Evolutionary conservation across 1,140 invertebrate genomes (phyloP), one percentile per base, ranked within the genome.

Genomic region (Aphelenchoides besseyi): DNA sequence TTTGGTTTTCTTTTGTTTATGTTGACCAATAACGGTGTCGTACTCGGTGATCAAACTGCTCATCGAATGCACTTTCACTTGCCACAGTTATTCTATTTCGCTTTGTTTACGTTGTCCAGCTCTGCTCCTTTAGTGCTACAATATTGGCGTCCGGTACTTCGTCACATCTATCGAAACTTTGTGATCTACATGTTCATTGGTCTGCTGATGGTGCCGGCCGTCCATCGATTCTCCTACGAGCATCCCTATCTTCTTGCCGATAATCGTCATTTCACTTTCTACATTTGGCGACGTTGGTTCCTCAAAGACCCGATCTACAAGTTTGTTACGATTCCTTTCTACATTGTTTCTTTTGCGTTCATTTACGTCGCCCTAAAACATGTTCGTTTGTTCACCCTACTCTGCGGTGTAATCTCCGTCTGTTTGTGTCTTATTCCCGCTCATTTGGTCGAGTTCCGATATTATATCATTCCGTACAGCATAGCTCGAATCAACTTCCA

Each of bases 211-310:
- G 62, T 88, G 0, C 85, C 90, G 28, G 86, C 92, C 16, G 87
- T 91, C 72, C 88, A 85, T 18, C 91, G 93, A 84, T 88, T 86
- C 71, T 94, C 93, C 0, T 86, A 91, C 26, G 90, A 91, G 3
- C 96, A 98, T 89, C 91, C 91, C 0, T 98, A 96, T 85, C 85
- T 97, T 52, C 85, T 98, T 48, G 92, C 95, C 0, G 96, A 98
- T 85, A 98, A 98, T 85, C 88, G 96, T 28, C 96, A 98, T 87
- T 96, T 94, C 74, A 90, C 91, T 2, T 98, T 98, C 85, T 98
- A 98, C 79, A 85, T 97, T 3, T 98, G 95, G 95, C 91, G 90
- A 79, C 88, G 91, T 76, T 88, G 80, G 48, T 73, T 77, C 68
- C 59, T 57, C 3, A 52, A 59, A 26, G 61, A 67, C 85, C 89